phyloP scores from a whole-genome alignment of 2,888 invertebrate genomes.

The Tenthredo scrophulariae region DNA sequence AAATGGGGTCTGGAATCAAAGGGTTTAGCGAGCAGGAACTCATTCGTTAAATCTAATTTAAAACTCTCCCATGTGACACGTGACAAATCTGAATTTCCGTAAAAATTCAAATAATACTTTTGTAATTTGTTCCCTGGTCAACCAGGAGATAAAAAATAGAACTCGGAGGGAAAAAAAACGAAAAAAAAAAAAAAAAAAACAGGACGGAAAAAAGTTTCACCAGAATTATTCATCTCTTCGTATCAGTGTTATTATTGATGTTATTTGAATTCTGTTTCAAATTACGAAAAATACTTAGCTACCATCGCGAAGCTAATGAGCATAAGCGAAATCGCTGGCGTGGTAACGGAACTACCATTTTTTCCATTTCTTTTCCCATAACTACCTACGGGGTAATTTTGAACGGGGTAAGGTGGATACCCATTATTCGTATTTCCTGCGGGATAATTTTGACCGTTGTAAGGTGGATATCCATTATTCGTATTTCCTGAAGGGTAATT shows the following conservation, averaged over 20 bases:
- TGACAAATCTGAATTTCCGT: conserved; percentile 1
- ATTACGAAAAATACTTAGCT: conserved; percentile 40
- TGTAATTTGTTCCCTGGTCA: background rate
- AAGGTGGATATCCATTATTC: background rate
- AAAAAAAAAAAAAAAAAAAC: background rate
- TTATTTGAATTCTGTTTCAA: background rate
- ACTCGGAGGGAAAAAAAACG: background rate
- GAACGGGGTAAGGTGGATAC: conserved; percentile 57
- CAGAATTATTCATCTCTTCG: background rate
- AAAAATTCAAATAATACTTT: background rate
- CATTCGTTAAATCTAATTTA: conserved; percentile 7
- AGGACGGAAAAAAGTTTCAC: background rate
- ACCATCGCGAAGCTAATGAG: conserved; percentile 57
- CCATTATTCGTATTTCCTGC: background rate
- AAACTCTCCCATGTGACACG: background rate
- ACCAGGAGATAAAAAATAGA: background rate
- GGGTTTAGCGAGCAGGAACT: background rate
- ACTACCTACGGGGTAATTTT: conserved; percentile 57
- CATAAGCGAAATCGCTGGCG: conserved; percentile 55
- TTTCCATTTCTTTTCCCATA: conserved; percentile 54
- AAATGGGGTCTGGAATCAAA: background rate
- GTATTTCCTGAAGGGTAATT: conserved; percentile 56
- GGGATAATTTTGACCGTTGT: conserved; percentile 55
- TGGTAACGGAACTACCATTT: conserved; percentile 51
- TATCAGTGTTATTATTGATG: background rate